A percentile compares a stretch with the other conserved stretches of the same genome.
Conservation (phyloP, 2,113 vertebrate genomes). For the Calypte anna region DNA sequence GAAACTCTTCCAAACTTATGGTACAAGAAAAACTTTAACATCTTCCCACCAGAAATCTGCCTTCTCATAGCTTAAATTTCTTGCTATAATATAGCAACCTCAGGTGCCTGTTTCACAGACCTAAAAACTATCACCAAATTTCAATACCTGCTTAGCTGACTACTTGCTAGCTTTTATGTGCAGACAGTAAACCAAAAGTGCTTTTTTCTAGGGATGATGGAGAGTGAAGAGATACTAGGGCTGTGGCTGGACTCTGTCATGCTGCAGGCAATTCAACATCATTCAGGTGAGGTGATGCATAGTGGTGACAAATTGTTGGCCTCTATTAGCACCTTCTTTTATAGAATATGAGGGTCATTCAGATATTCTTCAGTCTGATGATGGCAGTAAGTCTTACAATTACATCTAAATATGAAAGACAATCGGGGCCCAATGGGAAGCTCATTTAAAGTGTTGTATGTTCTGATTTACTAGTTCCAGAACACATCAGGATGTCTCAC, state of each 20-base stretch:
- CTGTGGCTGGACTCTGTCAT: accelerated
- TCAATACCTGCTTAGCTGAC: background rate
- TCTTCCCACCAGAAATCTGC: background rate
- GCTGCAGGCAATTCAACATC: background rate
- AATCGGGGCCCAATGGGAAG: background rate
- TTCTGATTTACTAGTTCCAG: background rate
- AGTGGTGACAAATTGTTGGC: background rate
- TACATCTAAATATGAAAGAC: background rate
- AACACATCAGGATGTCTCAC: background rate
- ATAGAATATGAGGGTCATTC: background rate
- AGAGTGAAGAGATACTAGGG: background rate
- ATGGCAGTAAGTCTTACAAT: background rate
- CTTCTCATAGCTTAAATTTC: background rate
- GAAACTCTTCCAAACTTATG: background rate
- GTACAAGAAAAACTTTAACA: background rate
- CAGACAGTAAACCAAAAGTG: accelerated
- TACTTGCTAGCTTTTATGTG: background rate
- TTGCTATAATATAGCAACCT: background rate
- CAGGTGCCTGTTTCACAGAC: background rate
- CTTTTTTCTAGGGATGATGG: background rate
- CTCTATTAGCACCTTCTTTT: accelerated
- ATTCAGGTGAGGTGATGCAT: background rate
- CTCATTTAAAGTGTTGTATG: background rate
- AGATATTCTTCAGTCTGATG: background rate
- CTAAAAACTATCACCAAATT: background rate